Base-by-base conservation (phyloP, 2,888 invertebrate genomes). In the Periphyllus acericola region DNA sequence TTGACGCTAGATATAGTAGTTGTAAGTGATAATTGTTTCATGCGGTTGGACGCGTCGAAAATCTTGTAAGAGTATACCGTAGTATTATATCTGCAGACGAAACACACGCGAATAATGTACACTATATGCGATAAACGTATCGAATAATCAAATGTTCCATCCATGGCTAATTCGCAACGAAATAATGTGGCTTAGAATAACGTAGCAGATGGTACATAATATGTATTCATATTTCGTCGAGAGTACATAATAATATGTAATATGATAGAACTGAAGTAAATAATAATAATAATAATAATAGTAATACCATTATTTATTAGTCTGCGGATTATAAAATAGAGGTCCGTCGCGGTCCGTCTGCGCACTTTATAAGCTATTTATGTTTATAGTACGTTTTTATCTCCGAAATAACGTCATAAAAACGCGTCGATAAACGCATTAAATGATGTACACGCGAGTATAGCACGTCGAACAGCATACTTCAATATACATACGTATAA, bases 351-450 rank as follows among this genome's bases (percentile, higher is more conserved):
- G 21, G 60, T 29, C 25, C n/a, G 25, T 60, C 29, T n/a, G 68
- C n/a, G 68, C 60, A 19, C 21, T 60, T 4, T 25, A 60, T 21
- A 60, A n/a, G n/a, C 68, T n/a, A 68, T 29, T 68, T n/a, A 1
- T 8, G 68, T 68, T 68, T 68, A n/a, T 68, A 29, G 29, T n/a
- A 68, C 29, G n/a, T n/a, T 68, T 25, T 68, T 29, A 68, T 68
- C 68, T 68, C 11, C 5, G 29, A 68, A 68, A 68, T 29, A 68
- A 68, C 29, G 68, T 29, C 68, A 25, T n/a, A 29, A 68, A 68
- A 68, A 68, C 68, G 25, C 68, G 68, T 68, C 68, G 68, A 68
- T 68, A 68, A 68, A 68, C 68, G 68, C 68, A 68, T 60, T 60
- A 60, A 60, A 25, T 60, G 21, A 6, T 25, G 68, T 68, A 68